These are phyloP conservation scores for Syngnathus scovelli DNA, from an alignment of 2,113 vertebrate species.

Conservation along the genomic window DNA sequence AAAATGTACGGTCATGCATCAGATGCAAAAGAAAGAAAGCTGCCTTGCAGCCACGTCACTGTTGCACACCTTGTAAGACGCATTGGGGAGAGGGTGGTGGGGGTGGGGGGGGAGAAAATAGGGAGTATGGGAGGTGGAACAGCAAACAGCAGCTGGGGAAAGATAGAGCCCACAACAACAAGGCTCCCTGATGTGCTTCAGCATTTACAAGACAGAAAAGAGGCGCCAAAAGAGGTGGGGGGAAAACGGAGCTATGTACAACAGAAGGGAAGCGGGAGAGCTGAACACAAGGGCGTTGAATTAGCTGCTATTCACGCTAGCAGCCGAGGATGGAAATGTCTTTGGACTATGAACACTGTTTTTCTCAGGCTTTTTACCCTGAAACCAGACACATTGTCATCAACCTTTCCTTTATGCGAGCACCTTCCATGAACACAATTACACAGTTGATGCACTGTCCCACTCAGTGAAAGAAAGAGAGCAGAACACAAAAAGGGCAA, in stretches of 20 bases:
- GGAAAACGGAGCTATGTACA: constrained; percentile 4
- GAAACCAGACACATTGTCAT: constrained; percentile 53
- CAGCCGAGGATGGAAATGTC: constrained; percentile 34
- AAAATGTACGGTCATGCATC: constrained; percentile 48
- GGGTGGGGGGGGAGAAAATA: neutral
- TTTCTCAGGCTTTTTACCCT: constrained; percentile 4
- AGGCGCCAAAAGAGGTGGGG: neutral
- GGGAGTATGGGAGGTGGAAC: neutral
- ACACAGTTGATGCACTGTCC: constrained; percentile 46
- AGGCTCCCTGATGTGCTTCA: constrained; percentile 38
- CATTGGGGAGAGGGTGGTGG: constrained; percentile 4
- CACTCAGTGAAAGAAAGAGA: constrained; percentile 7
- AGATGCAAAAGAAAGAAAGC: constrained; percentile 30
- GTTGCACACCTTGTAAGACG: constrained; percentile 34
- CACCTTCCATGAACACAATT: constrained; percentile 43
- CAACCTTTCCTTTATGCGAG: constrained; percentile 40
- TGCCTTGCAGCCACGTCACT: constrained; percentile 19
- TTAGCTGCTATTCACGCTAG: constrained; percentile 26
- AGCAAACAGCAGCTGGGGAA: constrained; percentile 16
- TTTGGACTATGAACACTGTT: constrained; percentile 7
- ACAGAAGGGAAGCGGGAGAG: constrained; percentile 22
- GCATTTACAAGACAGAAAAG: constrained; percentile 34
- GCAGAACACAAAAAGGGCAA: neutral
- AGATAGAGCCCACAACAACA: constrained; percentile 40
- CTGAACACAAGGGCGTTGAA: constrained; percentile 9